A percentile compares a stretch with the other conserved stretches of the same genome.
These are phyloP conservation scores for Mustela lutreola DNA, from an alignment of 2,113 vertebrate genomes.

Conservation along the genomic window DNA sequence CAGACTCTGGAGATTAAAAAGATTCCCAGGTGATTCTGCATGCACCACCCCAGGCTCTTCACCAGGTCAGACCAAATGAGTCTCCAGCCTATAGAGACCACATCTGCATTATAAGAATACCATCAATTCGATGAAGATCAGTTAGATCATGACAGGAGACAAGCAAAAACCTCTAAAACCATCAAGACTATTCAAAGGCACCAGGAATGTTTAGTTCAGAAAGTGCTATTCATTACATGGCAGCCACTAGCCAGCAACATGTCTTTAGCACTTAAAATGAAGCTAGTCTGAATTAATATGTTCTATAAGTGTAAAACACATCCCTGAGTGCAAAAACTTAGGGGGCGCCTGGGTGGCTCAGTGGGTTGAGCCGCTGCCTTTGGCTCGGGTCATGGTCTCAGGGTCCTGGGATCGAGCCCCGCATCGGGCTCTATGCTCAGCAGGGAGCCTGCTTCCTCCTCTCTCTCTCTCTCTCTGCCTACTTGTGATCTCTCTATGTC, in stretches of 20 bases:
- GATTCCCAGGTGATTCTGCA: neutral
- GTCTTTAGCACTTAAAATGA: neutral
- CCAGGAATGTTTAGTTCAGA: neutral
- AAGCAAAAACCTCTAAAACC: neutral
- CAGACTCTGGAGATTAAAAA: neutral
- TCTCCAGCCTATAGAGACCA: neutral
- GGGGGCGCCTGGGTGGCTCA: too few species aligned
- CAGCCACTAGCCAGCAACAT: neutral
- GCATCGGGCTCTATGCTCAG: too few species aligned
- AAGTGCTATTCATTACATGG: neutral
- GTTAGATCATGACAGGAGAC: neutral
- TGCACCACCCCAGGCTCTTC: neutral
- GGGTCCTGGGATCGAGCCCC: too few species aligned
- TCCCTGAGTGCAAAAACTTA: neutral
- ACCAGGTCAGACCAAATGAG: neutral
- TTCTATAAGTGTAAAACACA: neutral
- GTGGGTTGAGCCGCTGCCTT: too few species aligned
- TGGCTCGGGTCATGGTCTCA: too few species aligned
- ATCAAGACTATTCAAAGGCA: neutral
- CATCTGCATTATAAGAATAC: neutral
- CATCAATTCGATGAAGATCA: neutral
- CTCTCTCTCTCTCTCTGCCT: too few species aligned
- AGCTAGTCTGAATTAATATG: neutral
- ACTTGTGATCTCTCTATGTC: too few species aligned
- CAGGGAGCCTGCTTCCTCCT: too few species aligned